Base-by-base conservation (phyloP, 1,140 invertebrate species). In the Meteorus sp. region DNA sequence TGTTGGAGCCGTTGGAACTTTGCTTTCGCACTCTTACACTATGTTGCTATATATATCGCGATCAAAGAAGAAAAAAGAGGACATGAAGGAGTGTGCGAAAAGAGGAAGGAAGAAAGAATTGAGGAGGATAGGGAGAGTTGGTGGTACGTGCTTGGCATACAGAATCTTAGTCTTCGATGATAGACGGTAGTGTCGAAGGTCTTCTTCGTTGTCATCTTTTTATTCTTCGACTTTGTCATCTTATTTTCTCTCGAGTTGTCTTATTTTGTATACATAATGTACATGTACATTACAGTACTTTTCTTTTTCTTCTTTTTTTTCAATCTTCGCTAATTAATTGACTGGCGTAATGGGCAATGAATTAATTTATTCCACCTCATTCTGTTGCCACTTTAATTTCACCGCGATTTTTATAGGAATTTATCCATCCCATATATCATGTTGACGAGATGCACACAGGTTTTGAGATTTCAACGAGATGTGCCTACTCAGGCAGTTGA, bases 81-180 rank as follows among this genome's bases (percentile, higher is more conserved):
- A 23, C 5, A 19, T 23, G 22, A 45, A 5, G 19, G 6, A 6
- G 45, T 27, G 17, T 39, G 20, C 20, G 20, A 19, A 22, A 15
- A 47, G 47, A 20, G 31, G 41, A 15, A 56, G 56, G 50, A 50
- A 58, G 56, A 48, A 58, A 39, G 33, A 23, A n/a, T 22, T 25
- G 31, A 23, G 25, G 25, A 15, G 22, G 6, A 20, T 15, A 20
- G 6, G 13, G 19, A 5, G 31, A 3, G 2, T 47, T 13, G 27
- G 45, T 39, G 53, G 53, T n/a, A 48, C 61, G 61, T 63, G 61
- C 61, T 63, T 33, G 37, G 61, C 56, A 59, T 63, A 56, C 52
- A 50, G n/a, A 17, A 39, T 17, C 27, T 33, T 45, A n/a, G 25
- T 11, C 6, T 39, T 11, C 22, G 20, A 45, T 37, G 19, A 19